phyloP scores from a whole-genome alignment of 1,140 invertebrate genomes.

The Aradophagus sp. region DNA sequence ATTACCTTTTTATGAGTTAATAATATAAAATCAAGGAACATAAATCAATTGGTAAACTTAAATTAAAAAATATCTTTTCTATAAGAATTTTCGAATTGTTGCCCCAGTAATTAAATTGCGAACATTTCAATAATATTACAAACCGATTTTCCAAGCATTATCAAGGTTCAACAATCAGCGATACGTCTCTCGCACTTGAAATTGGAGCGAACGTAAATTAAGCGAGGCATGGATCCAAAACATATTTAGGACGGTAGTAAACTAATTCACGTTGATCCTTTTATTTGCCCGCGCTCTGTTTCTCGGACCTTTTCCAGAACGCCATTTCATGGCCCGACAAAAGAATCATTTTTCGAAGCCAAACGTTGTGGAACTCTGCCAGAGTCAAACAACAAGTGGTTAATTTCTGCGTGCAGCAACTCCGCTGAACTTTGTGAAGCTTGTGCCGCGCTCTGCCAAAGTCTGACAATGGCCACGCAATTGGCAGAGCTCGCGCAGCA shows the following conservation, averaged over 20 bases:
- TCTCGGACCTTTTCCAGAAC: constrained; percentile 13
- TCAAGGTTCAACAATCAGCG: no score
- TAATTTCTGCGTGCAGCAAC: constrained; percentile 42
- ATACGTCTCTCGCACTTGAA: constrained; percentile 12
- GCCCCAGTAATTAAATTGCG: no score
- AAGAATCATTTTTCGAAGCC: constrained; percentile 35
- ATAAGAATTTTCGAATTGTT: no score
- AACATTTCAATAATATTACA: no score
- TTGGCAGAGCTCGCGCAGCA: constrained; percentile 21
- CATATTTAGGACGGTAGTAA: constrained; percentile 40
- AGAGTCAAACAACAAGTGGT: constrained; percentile 47
- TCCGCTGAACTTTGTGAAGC: constrained; percentile 36
- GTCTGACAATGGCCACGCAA: constrained; percentile 25
- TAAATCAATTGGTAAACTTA: no score
- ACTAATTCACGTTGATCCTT: constrained; percentile 43
- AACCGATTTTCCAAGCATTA: no score
- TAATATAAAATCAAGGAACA: no score
- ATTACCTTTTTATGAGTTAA: no score
- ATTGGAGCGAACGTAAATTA: constrained; percentile 33
- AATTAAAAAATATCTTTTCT: no score
- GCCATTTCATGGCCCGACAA: constrained; percentile 11
- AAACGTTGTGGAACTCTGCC: constrained; percentile 40
- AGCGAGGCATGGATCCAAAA: constrained; percentile 21
- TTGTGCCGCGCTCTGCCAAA: constrained; percentile 26
- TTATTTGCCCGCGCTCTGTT: constrained; percentile 5